Evolutionary conservation across 2,888 invertebrate species (phyloP).

Genomic region (Dryocosmus kuriphilus): DNA sequence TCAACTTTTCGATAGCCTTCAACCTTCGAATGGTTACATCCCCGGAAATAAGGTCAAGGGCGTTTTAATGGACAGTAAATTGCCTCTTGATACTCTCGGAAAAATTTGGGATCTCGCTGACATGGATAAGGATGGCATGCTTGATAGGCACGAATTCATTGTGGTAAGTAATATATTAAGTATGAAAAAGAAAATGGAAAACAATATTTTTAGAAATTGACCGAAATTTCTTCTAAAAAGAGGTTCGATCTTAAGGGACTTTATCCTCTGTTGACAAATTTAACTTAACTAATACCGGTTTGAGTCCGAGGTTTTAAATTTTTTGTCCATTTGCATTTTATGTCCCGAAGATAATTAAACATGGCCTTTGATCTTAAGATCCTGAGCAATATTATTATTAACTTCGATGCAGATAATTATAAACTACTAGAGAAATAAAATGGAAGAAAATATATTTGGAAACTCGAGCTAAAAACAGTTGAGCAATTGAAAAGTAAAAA

Average conservation of each 20-base stretch:
- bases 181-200: neutral
- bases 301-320: neutral
- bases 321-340: neutral
- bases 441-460: neutral
- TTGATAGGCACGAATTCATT: conserved; percentile 97
- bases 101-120: conserved; percentile 99
- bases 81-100: conserved; percentile 93
- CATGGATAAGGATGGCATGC: conserved; percentile 97
- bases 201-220: no score
- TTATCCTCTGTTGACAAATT: neutral
- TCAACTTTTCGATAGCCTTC: conserved; percentile 94
- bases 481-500: no score
- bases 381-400: neutral
- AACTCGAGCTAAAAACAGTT: neutral
- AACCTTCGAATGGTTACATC: conserved; percentile 92
- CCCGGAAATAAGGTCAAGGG: conserved; percentile 96
- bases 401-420: neutral
- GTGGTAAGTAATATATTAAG: conserved; percentile 83
- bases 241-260: neutral
- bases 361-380: neutral
- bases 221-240: neutral
- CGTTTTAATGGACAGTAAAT: conserved; percentile 96
- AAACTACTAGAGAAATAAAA: neutral
- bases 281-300: neutral
- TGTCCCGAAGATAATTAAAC: neutral